Conservation (phyloP, 2,888 invertebrate species). For the Microchrysa polita region DNA sequence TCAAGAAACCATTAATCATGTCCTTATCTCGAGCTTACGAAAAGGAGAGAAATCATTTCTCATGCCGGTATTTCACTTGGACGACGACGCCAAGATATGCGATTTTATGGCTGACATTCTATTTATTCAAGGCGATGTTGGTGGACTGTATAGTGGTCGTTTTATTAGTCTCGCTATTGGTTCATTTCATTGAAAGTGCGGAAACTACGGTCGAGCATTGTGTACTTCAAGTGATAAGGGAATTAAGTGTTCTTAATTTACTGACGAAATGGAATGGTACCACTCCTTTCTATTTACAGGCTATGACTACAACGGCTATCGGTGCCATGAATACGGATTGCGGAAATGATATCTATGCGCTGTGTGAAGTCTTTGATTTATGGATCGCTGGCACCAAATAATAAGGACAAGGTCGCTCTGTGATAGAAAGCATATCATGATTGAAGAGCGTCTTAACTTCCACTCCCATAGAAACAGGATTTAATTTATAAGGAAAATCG, state of each 20-base stretch:
- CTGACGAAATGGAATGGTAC: conserved; percentile 15
- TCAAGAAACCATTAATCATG: conserved; percentile 43
- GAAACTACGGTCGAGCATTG: conserved; percentile 16
- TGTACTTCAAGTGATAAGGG: conserved; percentile 40
- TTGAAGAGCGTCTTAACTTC: no score
- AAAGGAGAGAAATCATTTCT: conserved; percentile 38
- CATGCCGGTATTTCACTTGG: conserved; percentile 27
- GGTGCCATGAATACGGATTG: conserved; percentile 21
- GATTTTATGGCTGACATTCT: conserved; percentile 2
- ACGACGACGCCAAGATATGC: background rate
- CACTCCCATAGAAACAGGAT: no score
- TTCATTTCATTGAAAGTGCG: background rate
- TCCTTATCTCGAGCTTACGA: conserved; percentile 40
- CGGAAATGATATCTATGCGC: background rate
- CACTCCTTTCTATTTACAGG: conserved; percentile 33
- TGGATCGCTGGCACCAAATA: background rate
- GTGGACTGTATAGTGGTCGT: background rate
- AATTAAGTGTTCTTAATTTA: conserved; percentile 37
- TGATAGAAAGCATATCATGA: no score
- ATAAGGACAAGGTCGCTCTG: no score
- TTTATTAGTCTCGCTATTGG: no score
- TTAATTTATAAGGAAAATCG: no score
- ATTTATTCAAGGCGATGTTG: background rate
- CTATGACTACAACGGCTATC: conserved; percentile 38
- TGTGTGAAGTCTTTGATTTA: conserved; percentile 16